Percentiles rank a stretch among this genome's conserved stretches.
These are phyloP conservation scores for Aphelenchoides besseyi DNA, from an alignment of 1,140 invertebrate genomes.

Conservation along the genomic window DNA sequence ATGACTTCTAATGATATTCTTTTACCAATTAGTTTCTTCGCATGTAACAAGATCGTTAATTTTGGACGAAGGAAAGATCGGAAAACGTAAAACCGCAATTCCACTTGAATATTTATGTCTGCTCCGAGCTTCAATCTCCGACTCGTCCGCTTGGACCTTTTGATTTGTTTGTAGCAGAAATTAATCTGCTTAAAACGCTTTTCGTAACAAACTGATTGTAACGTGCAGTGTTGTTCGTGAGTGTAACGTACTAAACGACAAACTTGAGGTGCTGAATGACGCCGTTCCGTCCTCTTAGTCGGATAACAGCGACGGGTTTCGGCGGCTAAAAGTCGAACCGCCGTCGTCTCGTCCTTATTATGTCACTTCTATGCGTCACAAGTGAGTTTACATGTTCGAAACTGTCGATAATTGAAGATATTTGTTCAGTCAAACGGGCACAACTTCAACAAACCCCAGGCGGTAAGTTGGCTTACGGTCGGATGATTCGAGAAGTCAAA, in stretches of 20 bases:
- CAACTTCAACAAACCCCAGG: constrained; percentile 42
- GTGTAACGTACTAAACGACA: neutral
- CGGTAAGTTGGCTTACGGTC: constrained; percentile 29
- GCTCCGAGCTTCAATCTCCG: neutral
- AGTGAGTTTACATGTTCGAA: constrained; percentile 27
- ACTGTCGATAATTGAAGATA: neutral
- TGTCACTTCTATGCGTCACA: constrained; percentile 46
- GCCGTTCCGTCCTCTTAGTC: neutral
- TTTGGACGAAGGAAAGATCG: too few species aligned
- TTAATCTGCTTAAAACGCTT: constrained; percentile 4
- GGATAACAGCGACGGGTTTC: neutral
- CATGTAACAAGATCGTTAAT: too few species aligned
- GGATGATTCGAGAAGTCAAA: neutral
- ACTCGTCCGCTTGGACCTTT: neutral
- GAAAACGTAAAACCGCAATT: neutral
- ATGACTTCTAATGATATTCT: too few species aligned
- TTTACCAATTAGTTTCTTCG: too few species aligned
- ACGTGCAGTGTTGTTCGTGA: neutral
- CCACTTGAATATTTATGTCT: neutral
- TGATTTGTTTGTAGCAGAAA: neutral
- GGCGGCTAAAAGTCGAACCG: too few species aligned
- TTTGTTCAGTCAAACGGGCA: constrained; percentile 44
- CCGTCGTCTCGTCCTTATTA: constrained; percentile 12
- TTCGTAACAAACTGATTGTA: neutral
- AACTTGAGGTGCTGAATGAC: neutral